Base-by-base conservation (phyloP, 92 coral and sea anemone species). In the Heteractis magnifica region DNA sequence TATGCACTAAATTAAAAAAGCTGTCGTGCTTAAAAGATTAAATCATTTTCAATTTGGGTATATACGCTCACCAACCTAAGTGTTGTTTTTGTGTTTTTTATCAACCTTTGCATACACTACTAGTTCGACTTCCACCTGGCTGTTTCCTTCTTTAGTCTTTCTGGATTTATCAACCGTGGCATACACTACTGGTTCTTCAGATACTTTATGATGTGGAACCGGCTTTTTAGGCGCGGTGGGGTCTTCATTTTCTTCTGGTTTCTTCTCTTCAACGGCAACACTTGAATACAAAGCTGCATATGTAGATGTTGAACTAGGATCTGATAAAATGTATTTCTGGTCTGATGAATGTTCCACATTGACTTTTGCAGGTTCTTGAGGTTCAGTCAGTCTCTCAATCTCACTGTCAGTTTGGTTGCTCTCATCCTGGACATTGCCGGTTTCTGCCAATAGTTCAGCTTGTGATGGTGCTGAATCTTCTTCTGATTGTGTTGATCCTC, bases 81-180 rank as follows among this genome's bases (percentile, higher is more conserved):
- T 68, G 19, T 53, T 12, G 4, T 68, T 21, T 68, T 19, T 76
- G 56, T 41, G 56, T 1, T 20, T 76, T 76, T 76, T 76, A 51
- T 76, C 79, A 19, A 52, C 62, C 79, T 52, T 20, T 12, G 79
- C 79, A 20, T 76, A 76, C 65, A 76, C 59, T 34, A 34, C 44
- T n/a, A n/a, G n/a, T 34, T 34, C 3, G 49, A 55, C 64, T 20
- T 76, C 79, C 18, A 75, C 8, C 10, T 76, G 1, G 6, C 65
- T 26, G 49, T 20, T 21, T 52, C 21, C 23, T 51, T 20, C 10
- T 14, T 53, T 65, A 12, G n/a, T 71, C 44, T 81, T 81, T 52
- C 65, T 81, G 49, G 84, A 81, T 19, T 81, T 81, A 65, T 81
- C 84, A 52, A 81, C 52, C 4, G 9, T 75, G 53, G 84, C 84